Evolutionary conservation across 2,797 vertebrate species (phyloP).

Genomic region (Hybognathus amarus): DNA sequence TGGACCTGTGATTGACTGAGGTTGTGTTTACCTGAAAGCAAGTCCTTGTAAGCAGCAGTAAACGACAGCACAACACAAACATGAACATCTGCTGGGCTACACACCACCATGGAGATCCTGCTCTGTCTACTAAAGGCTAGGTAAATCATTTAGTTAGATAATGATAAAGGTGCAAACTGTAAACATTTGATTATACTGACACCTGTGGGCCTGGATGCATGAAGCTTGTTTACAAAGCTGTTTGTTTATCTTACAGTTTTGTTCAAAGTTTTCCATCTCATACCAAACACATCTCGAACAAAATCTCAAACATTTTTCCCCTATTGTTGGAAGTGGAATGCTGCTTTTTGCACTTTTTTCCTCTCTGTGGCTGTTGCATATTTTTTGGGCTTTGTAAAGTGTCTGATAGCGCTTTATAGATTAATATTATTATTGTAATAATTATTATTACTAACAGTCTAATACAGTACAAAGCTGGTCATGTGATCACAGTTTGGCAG

Average conservation of each 20-base stretch:
- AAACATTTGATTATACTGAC: neutral
- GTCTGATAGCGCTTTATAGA: neutral
- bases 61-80: constrained; percentile 48
- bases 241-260: neutral
- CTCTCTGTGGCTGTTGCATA: neutral
- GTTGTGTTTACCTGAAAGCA: constrained; percentile 51
- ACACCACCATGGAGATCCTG: constrained; percentile 30
- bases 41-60: constrained; percentile 27
- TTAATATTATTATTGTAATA: neutral
- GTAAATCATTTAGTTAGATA: neutral
- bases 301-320: neutral
- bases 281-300: no score
- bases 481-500: neutral
- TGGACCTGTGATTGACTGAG: constrained; percentile 27
- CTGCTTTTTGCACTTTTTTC: neutral
- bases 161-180: neutral
- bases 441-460: neutral
- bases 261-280: neutral
- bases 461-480: neutral
- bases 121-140: constrained; percentile 4
- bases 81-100: constrained; percentile 50
- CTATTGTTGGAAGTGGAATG: neutral
- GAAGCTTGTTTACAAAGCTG: neutral
- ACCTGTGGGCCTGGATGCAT: neutral
- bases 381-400: neutral